These are phyloP conservation scores for Nephila pilipes DNA, from an alignment of 1,140 invertebrate species.

Conservation along the genomic window DNA sequence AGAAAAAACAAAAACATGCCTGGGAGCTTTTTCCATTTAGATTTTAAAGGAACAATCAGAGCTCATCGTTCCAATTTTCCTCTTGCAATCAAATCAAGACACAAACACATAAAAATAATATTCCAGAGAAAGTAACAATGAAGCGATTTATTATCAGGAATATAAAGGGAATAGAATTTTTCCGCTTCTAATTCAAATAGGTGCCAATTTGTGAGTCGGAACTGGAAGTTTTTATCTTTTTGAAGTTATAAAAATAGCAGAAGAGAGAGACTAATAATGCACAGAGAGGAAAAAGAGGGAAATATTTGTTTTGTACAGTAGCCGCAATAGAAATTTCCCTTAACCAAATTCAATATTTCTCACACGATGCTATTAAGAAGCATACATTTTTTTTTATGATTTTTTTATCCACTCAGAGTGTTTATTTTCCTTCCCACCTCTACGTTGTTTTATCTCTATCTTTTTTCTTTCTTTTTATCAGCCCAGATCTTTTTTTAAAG, in stretches of 20 bases:
- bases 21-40: not conserved
- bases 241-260: slow-evolving; percentile 3
- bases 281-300: not conserved
- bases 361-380: slow-evolving; percentile 31
- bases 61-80: slow-evolving; percentile 8
- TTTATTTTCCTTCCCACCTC: slow-evolving; percentile 42
- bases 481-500: slow-evolving; percentile 16
- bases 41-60: slow-evolving; percentile 30
- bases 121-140: not conserved
- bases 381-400: slow-evolving; percentile 10
- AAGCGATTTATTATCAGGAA: slow-evolving; percentile 15
- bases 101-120: slow-evolving; percentile 10
- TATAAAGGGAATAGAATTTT: slow-evolving; percentile 33
- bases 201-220: slow-evolving; percentile 52
- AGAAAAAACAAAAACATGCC: not conserved
- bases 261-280: slow-evolving; percentile 47
- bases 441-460: slow-evolving; percentile 41
- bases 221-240: slow-evolving; percentile 35
- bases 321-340: slow-evolving; percentile 34
- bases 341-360: slow-evolving; percentile 39
- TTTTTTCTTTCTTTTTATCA: slow-evolving; percentile 25
- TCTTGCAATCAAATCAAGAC: slow-evolving; percentile 8
- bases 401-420: slow-evolving; percentile 6
- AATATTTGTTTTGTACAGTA: slow-evolving; percentile 26
- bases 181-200: slow-evolving; percentile 47